Percentiles rank a stretch among this genome's conserved stretches.
Evolutionary conservation across 2,888 invertebrate species (phyloP).

Genomic region (Tenthredo amoena): DNA sequence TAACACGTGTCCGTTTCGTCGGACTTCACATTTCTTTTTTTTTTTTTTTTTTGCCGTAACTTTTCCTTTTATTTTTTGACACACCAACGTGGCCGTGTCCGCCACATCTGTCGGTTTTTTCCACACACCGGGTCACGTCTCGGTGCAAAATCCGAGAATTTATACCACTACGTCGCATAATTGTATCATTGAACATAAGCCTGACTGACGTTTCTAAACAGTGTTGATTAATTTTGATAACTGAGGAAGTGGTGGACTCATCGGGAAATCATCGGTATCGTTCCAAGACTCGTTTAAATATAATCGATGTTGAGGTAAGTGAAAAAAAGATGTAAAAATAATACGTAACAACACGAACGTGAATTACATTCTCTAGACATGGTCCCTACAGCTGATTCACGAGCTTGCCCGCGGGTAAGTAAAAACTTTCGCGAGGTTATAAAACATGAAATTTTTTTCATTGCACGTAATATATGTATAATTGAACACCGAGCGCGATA

Average conservation of each 20-base stretch:
- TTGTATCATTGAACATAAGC: background rate
- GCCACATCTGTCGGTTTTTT: background rate
- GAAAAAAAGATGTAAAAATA: background rate
- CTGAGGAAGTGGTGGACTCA: background rate
- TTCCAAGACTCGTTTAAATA: slow-evolving; percentile 10
- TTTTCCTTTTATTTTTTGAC: background rate
- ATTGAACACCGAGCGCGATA: background rate
- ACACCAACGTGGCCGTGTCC: background rate
- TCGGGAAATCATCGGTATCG: background rate
- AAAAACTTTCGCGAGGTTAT: slow-evolving; percentile 13
- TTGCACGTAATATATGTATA: background rate
- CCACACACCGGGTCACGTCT: background rate
- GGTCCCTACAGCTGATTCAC: slow-evolving; percentile 13
- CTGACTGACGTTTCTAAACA: background rate
- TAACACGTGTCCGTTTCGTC: slow-evolving; percentile 43
- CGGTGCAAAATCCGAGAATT: background rate
- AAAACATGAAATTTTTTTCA: slow-evolving; percentile 1
- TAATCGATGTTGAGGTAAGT: background rate
- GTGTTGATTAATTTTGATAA: background rate
- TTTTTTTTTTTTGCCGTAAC: background rate
- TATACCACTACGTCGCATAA: background rate
- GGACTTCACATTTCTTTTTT: slow-evolving; percentile 34
- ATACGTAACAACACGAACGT: slow-evolving; percentile 8
- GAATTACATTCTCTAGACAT: slow-evolving; percentile 14
- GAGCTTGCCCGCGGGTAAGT: background rate